Percentiles rank a stretch among this genome's conserved stretches.
Evolutionary conservation across 2,113 vertebrate species (phyloP).

Genomic region (Nothoprocta perdicaria): DNA sequence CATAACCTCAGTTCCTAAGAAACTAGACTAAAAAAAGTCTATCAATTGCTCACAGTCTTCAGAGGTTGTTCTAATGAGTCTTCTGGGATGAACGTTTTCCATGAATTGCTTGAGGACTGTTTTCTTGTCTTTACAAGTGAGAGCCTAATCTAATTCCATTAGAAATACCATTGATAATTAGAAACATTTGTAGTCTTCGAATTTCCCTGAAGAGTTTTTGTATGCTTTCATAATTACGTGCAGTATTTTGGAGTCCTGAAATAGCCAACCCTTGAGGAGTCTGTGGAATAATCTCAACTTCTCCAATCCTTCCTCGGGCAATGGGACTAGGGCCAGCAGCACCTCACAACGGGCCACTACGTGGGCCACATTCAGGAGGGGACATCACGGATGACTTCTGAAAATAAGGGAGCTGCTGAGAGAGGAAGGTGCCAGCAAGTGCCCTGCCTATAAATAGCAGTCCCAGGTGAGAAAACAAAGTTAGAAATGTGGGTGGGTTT

Average conservation of each 20-base stretch:
- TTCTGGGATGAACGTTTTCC: not conserved
- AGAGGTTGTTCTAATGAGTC: not conserved
- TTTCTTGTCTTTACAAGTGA: not conserved
- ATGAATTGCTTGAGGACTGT: not conserved
- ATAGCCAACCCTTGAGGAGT: not conserved
- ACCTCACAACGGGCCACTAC: not conserved
- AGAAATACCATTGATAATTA: constrained; percentile 3
- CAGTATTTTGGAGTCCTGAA: not conserved
- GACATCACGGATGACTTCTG: not conserved
- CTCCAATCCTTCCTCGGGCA: not conserved
- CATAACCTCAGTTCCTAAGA: not conserved
- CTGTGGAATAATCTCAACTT: not conserved
- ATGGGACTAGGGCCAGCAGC: not conserved
- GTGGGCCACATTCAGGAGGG: not conserved
- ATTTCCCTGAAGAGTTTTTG: not conserved
- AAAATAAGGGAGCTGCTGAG: not conserved
- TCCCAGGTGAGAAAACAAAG: not conserved
- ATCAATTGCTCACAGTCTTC: not conserved
- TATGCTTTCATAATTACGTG: not conserved
- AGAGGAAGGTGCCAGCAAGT: not conserved
- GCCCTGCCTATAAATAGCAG: not conserved
- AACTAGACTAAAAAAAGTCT: not conserved
- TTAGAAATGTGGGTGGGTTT: not conserved
- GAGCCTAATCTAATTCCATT: not conserved
- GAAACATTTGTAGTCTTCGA: not conserved